phyloP scores from a whole-genome alignment of 2,797 vertebrate species.

The Ctenosaura bakeri region DNA sequence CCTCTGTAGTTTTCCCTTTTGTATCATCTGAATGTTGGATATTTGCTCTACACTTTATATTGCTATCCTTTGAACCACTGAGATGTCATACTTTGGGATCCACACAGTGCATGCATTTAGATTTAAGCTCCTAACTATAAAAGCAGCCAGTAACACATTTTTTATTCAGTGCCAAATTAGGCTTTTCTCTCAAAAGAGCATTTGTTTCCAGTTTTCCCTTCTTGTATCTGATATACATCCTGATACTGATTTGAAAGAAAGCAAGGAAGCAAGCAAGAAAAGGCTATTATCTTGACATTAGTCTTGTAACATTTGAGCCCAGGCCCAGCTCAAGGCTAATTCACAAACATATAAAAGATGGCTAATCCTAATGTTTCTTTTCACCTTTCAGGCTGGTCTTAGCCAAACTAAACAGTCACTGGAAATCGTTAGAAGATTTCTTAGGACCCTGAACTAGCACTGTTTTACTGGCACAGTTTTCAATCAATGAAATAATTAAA shows the following conservation, averaged over 20 bases:
- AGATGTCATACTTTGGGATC: not conserved
- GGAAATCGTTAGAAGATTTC: not conserved
- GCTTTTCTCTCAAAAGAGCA: slow-evolving; percentile 12
- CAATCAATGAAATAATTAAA: not conserved
- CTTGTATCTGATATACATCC: not conserved
- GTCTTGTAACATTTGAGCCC: slow-evolving; percentile 12
- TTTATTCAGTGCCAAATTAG: slow-evolving; percentile 5
- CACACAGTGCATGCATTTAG: not conserved
- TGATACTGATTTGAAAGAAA: slow-evolving; percentile 2
- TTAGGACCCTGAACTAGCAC: not conserved
- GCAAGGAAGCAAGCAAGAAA: not conserved
- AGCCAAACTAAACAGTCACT: not conserved
- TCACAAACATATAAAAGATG: slow-evolving; percentile 22
- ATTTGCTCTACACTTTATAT: not conserved
- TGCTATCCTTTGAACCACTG: not conserved
- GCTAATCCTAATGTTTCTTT: not conserved
- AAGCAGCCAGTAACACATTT: not conserved
- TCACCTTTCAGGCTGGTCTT: not conserved
- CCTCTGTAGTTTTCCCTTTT: not conserved
- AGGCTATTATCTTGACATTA: slow-evolving; percentile 3
- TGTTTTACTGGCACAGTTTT: not conserved
- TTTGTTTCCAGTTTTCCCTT: slow-evolving; percentile 25
- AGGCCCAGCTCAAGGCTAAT: slow-evolving; percentile 10
- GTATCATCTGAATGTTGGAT: not conserved
- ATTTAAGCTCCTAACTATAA: not conserved